Percentiles rank a stretch among this genome's conserved stretches.
phyloP scores from a whole-genome alignment of 2,797 vertebrate species.

The Apogon talboti region DNA sequence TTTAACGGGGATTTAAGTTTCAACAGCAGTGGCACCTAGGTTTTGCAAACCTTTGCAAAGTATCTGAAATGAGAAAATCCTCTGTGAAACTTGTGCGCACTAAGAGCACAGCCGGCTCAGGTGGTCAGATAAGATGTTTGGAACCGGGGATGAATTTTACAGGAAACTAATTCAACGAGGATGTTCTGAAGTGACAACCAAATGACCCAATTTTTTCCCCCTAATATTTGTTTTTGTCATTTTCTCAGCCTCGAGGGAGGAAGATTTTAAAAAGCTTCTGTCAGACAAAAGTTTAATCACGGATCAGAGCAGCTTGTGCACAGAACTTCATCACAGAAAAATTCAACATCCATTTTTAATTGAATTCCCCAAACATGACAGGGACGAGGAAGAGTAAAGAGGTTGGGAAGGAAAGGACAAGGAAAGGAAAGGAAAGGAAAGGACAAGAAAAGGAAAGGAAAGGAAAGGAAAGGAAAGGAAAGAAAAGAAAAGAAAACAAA shows the following conservation, averaged over 20 bases:
- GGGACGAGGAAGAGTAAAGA: slow-evolving; percentile 1
- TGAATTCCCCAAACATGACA: slow-evolving; percentile 32
- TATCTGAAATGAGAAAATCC: slow-evolving; percentile 17
- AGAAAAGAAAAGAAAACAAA: too few relatives aligned
- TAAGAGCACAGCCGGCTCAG: slow-evolving; percentile 7
- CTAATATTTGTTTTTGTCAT: slow-evolving; percentile 44
- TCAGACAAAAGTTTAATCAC: slow-evolving; percentile 40
- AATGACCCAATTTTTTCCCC: slow-evolving; percentile 40
- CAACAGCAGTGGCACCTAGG: slow-evolving; percentile 7
- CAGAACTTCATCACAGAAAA: slow-evolving; percentile 18
- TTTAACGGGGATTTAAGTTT: slow-evolving; percentile 20
- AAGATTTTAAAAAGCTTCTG: slow-evolving; percentile 33
- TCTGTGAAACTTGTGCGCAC: not conserved
- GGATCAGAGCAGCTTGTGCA: not conserved
- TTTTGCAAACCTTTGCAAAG: slow-evolving; percentile 16
- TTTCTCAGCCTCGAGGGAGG: slow-evolving; percentile 27
- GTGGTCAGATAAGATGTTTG: slow-evolving; percentile 18
- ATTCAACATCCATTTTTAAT: slow-evolving; percentile 49
- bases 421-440: not conserved
- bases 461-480: too few relatives aligned
- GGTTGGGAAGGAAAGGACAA: not conserved
- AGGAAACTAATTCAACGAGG: slow-evolving; percentile 7
- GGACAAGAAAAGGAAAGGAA: too few relatives aligned
- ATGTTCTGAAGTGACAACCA: slow-evolving; percentile 20
- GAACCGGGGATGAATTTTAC: not conserved